phyloP scores from a whole-genome alignment of 2,888 invertebrate genomes.

The Steinernema carpocapsae region DNA sequence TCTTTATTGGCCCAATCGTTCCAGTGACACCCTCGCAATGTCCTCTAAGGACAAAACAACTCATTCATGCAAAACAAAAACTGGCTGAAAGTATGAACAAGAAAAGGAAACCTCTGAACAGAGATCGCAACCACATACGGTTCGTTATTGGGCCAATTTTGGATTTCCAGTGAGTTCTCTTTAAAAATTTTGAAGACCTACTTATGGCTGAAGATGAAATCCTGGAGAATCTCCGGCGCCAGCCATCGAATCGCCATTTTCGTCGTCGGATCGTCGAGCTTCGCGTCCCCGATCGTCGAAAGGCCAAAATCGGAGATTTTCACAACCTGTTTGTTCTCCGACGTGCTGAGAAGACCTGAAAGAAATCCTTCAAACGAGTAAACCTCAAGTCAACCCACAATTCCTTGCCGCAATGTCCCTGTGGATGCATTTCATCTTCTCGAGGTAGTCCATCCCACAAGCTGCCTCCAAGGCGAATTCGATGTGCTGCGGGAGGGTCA shows the following conservation, averaged over 20 bases:
- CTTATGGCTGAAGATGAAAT: slow-evolving; percentile 12
- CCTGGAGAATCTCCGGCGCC: slow-evolving; percentile 18
- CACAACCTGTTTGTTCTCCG: slow-evolving; percentile 7
- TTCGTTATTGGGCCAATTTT: too few relatives aligned
- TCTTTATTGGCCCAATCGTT: too few relatives aligned
- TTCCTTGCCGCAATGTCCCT: slow-evolving; percentile 34
- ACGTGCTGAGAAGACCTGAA: neutral
- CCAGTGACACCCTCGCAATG: too few relatives aligned
- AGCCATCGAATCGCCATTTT: slow-evolving; percentile 19
- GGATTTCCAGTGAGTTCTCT: too few relatives aligned
- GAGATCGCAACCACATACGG: too few relatives aligned
- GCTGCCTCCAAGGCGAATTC: slow-evolving; percentile 7
- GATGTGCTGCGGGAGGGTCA: neutral
- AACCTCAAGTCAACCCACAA: neutral
- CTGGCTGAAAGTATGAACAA: too few relatives aligned
- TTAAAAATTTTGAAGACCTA: too few relatives aligned
- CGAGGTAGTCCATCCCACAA: slow-evolving; percentile 25
- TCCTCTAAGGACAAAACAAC: too few relatives aligned
- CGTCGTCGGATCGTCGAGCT: neutral
- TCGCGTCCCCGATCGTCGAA: slow-evolving; percentile 12
- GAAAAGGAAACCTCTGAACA: too few relatives aligned
- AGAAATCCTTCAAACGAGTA: neutral
- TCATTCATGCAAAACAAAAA: too few relatives aligned
- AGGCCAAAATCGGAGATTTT: slow-evolving; percentile 34
- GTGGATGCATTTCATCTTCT: slow-evolving; percentile 28